Evolutionary conservation across 2,888 invertebrate species (phyloP).

Genomic region (Oxyscelio sp.): DNA sequence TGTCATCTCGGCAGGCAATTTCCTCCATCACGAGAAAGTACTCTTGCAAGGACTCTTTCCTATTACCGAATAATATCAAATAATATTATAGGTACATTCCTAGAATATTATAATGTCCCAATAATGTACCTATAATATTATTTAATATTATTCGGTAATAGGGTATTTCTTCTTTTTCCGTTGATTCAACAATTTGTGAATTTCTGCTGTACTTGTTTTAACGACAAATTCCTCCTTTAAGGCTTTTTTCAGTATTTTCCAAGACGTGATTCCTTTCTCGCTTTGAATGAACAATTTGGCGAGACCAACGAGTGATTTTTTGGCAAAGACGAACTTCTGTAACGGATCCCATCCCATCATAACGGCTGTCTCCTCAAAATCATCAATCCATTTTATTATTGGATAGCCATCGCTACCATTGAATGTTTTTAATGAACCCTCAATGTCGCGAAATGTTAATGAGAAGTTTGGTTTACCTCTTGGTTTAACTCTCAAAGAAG

Average conservation of each 20-base stretch:
- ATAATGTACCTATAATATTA: too few relatives aligned
- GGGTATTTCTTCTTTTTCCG: too few relatives aligned
- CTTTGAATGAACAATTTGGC: conserved; percentile 15
- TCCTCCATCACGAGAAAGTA: conserved; percentile 57
- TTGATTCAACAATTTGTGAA: conserved; percentile 33
- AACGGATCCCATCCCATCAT: conserved; percentile 19
- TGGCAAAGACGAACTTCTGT: conserved; percentile 32
- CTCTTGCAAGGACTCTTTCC: conserved; percentile 32
- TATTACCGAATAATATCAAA: too few relatives aligned
- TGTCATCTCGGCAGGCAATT: conserved; percentile 36
- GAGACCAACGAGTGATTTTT: conserved; percentile 13
- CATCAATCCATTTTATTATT: not conserved
- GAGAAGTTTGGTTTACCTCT: not conserved
- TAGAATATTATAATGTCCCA: too few relatives aligned
- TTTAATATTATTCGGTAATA: too few relatives aligned
- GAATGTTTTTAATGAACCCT: not conserved
- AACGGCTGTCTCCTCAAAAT: not conserved
- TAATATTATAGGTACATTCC: too few relatives aligned
- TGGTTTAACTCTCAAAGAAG: too few relatives aligned
- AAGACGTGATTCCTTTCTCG: not conserved
- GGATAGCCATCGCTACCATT: not conserved
- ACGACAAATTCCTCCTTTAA: not conserved
- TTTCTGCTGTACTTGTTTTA: not conserved
- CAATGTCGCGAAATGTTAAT: too few relatives aligned
- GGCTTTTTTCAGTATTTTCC: not conserved